Conservation (phyloP, 1,140 invertebrate species). For the Cryptotermes secundus region DNA sequence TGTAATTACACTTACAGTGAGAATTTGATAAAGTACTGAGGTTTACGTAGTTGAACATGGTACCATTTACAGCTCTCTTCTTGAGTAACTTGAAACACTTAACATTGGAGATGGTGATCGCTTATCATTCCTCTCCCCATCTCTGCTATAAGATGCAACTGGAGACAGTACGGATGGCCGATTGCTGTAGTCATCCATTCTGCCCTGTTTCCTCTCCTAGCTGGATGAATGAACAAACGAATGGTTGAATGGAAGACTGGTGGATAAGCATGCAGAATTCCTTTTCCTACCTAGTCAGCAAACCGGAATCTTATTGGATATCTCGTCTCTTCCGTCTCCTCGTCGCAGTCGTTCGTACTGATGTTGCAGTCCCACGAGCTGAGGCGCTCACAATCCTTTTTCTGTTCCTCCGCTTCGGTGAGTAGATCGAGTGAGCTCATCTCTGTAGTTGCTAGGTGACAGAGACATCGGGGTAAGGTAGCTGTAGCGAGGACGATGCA, state of each 20-base stretch:
- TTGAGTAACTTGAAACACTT: too few species aligned
- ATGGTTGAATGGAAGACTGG: background rate
- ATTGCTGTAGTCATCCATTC: background rate
- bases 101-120: too few species aligned
- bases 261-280: background rate
- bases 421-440: background rate
- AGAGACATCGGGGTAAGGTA: background rate
- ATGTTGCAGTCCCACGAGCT: background rate
- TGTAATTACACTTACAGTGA: too few species aligned
- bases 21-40: too few species aligned
- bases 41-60: too few species aligned
- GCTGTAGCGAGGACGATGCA: background rate
- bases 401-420: background rate
- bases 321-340: background rate
- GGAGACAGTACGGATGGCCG: background rate
- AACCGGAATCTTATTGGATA: conserved; percentile 16
- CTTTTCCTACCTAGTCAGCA: conserved; percentile 12
- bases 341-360: background rate
- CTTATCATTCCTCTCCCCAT: too few species aligned
- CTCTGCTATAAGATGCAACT: too few species aligned
- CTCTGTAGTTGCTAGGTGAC: background rate
- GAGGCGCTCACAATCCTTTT: conserved; percentile 3
- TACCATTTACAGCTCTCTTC: too few species aligned
- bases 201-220: background rate
- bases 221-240: background rate